phyloP scores from a whole-genome alignment of 1,140 invertebrate species.

The Anastrepha ludens region DNA sequence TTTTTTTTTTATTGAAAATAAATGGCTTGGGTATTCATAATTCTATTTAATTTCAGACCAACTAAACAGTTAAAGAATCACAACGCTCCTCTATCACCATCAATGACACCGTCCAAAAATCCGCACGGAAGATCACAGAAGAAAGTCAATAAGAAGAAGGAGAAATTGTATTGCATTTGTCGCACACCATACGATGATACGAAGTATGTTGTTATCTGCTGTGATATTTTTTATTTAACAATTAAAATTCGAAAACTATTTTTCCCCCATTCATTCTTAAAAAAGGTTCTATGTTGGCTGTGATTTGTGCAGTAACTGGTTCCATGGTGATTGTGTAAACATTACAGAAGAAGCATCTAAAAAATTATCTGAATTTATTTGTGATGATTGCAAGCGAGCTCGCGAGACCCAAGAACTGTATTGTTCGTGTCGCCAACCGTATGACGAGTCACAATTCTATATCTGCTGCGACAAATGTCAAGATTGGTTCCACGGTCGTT shows the following conservation, averaged over 20 bases:
- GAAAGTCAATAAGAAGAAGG: slow-evolving; percentile 77
- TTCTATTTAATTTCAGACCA: slow-evolving; percentile 28
- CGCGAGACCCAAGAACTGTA: slow-evolving; percentile 94
- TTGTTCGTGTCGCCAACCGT: slow-evolving; percentile 96
- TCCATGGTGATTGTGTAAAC: slow-evolving; percentile 97
- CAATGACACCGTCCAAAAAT: slow-evolving; percentile 43
- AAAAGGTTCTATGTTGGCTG: slow-evolving; percentile 97
- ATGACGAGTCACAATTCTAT: slow-evolving; percentile 98
- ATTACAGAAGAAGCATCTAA: slow-evolving; percentile 96
- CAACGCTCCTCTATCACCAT: background rate
- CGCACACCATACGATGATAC: slow-evolving; percentile 96
- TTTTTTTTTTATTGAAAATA: too few relatives aligned
- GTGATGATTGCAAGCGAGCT: slow-evolving; percentile 89
- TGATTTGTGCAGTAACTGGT: slow-evolving; percentile 98
- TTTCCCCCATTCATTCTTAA: background rate
- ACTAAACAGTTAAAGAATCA: background rate
- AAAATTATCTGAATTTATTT: slow-evolving; percentile 91
- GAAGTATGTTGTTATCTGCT: slow-evolving; percentile 78
- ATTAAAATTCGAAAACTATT: too few relatives aligned
- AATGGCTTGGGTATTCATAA: background rate
- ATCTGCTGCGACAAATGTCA: slow-evolving; percentile 99
- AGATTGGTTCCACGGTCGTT: slow-evolving; percentile 99
- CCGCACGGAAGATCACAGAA: slow-evolving; percentile 39
- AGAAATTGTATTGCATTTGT: slow-evolving; percentile 94
- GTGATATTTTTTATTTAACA: background rate